A percentile compares a stretch with the other conserved stretches of the same genome.
These are phyloP conservation scores for Rhynchonycteris naso DNA, from an alignment of 2,797 vertebrate genomes.

Conservation along the genomic window DNA sequence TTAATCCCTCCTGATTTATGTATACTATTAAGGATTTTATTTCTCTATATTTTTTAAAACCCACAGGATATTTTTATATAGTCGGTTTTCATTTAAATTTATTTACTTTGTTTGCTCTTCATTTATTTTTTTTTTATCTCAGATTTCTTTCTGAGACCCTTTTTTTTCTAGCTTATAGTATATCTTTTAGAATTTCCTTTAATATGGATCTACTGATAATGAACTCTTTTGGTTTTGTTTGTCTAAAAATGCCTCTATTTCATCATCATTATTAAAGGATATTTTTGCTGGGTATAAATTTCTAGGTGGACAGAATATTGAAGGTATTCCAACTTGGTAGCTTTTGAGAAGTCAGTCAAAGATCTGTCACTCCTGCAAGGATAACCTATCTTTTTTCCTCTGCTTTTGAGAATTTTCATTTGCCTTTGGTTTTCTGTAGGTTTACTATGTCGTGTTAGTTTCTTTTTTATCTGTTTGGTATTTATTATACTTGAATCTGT, in stretches of 20 bases:
- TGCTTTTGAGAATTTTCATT: slow-evolving; percentile 42
- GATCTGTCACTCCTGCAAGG: neutral
- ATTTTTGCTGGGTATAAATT: slow-evolving; percentile 31
- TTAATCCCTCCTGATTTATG: neutral
- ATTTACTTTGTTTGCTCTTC: slow-evolving; percentile 30
- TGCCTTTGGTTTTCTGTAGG: slow-evolving; percentile 43
- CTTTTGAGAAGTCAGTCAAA: slow-evolving; percentile 23
- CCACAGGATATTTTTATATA: slow-evolving; percentile 31
- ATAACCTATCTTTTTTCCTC: neutral
- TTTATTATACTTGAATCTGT: slow-evolving; percentile 28
- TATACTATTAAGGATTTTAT: slow-evolving; percentile 40
- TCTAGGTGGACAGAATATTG: neutral
- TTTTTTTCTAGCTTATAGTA: slow-evolving; percentile 6
- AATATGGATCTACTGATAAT: neutral
- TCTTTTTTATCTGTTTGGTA: slow-evolving; percentile 42
- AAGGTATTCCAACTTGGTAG: neutral
- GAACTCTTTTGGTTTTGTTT: slow-evolving; percentile 38
- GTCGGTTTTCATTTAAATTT: slow-evolving; percentile 19
- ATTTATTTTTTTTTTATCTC: neutral
- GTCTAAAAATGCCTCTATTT: slow-evolving; percentile 25
- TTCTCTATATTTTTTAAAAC: slow-evolving; percentile 35
- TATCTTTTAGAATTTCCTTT: slow-evolving; percentile 36
- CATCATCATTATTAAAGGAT: neutral
- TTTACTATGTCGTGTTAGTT: neutral
- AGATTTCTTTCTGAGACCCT: slow-evolving; percentile 28